Evolutionary conservation across 2,888 invertebrate genomes (phyloP).

Genomic region (Plemyria rubiginata): DNA sequence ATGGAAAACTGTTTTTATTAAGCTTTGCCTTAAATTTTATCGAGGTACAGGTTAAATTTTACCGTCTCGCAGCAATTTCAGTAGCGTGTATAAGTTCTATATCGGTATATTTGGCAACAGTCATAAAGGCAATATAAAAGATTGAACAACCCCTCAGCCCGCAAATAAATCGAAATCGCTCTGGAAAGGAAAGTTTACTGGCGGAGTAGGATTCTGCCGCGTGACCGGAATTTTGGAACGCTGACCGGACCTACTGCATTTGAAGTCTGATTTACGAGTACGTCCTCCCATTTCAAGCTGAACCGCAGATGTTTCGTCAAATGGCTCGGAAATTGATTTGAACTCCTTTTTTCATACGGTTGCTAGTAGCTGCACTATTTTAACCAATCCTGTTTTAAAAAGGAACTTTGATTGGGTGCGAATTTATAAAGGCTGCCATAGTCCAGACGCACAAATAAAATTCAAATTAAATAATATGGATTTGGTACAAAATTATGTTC

Average conservation of each 20-base stretch:
- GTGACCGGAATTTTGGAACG: slow-evolving; percentile 32
- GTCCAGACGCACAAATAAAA: too few species aligned
- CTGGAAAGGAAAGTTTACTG: slow-evolving; percentile 33
- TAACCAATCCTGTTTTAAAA: background rate
- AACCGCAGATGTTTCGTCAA: slow-evolving; percentile 32
- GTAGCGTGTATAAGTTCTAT: background rate
- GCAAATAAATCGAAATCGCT: slow-evolving; percentile 32
- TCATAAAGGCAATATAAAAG: slow-evolving; percentile 31
- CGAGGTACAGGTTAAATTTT: background rate
- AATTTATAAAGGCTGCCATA: too few species aligned
- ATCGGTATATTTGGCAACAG: slow-evolving; percentile 25
- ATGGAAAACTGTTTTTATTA: too few species aligned
- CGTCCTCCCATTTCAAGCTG: slow-evolving; percentile 21
- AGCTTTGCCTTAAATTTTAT: too few species aligned
- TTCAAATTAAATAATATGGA: too few species aligned
- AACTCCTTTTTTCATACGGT: slow-evolving; percentile 1
- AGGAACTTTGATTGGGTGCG: too few species aligned
- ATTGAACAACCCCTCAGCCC: slow-evolving; percentile 28
- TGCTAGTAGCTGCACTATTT: background rate
- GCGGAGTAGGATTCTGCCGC: slow-evolving; percentile 29
- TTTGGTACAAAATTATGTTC: too few species aligned
- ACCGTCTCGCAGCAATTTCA: background rate
- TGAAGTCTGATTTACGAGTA: slow-evolving; percentile 32
- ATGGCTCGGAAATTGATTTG: slow-evolving; percentile 24
- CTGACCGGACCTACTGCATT: slow-evolving; percentile 32